Evolutionary conservation across 2,888 invertebrate genomes (phyloP).

Genomic region (Molanna angustata): DNA sequence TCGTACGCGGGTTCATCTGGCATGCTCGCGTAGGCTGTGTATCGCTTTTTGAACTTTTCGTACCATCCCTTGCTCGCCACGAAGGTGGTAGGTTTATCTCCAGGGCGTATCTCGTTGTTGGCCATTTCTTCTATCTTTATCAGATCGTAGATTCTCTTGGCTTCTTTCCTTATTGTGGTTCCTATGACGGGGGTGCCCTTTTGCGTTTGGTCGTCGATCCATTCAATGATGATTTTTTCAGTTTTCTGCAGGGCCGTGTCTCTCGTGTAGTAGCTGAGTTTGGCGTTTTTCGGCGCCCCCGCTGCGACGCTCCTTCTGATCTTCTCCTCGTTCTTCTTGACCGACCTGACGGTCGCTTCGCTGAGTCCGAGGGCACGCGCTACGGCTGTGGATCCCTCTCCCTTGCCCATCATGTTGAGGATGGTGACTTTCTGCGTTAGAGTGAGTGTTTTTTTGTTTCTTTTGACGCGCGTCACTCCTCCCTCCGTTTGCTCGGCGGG

Average conservation of each 20-base stretch:
- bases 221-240: slow-evolving; percentile 32
- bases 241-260: slow-evolving; percentile 30
- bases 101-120: slow-evolving; percentile 6
- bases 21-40: slow-evolving; percentile 14
- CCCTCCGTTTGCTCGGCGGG: neutral
- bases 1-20: slow-evolving; percentile 7
- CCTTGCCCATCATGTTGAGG: slow-evolving; percentile 18
- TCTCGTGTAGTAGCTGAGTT: slow-evolving; percentile 27
- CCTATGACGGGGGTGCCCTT: slow-evolving; percentile 29
- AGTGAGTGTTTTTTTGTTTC: slow-evolving; percentile 10
- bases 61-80: slow-evolving; percentile 32
- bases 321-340: slow-evolving; percentile 29
- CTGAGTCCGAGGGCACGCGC: slow-evolving; percentile 28
- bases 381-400: slow-evolving; percentile 28
- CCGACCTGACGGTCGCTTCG: slow-evolving; percentile 32
- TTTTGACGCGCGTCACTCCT: neutral
- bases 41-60: slow-evolving; percentile 27
- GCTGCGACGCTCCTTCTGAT: slow-evolving; percentile 27
- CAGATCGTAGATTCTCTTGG: slow-evolving; percentile 27
- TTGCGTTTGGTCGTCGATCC: slow-evolving; percentile 30
- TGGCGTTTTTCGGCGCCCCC: slow-evolving; percentile 25
- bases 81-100: slow-evolving; percentile 17
- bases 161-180: slow-evolving; percentile 30
- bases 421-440: slow-evolving; percentile 17
- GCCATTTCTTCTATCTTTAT: slow-evolving; percentile 25